Conservation (phyloP, 2,113 vertebrate genomes). For the Dasyprocta punctata region DNA sequence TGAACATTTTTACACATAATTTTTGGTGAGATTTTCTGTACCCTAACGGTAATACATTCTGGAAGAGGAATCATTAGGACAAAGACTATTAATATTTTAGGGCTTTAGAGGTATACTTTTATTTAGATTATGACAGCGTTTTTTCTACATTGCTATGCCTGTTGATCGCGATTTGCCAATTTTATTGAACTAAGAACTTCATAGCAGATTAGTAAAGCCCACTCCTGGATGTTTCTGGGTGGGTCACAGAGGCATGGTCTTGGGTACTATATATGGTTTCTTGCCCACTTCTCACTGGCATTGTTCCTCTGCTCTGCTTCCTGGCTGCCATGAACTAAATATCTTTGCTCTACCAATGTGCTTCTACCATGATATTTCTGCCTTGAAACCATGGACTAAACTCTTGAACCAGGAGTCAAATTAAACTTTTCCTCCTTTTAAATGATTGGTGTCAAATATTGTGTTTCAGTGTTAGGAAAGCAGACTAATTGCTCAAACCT, state of each 20-base stretch:
- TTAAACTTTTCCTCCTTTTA: not conserved
- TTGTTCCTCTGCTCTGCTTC: not conserved
- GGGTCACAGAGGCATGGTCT: not conserved
- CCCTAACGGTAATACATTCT: not conserved
- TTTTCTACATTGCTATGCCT: not conserved
- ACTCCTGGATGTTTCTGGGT: not conserved
- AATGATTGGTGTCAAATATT: not conserved
- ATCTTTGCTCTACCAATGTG: not conserved
- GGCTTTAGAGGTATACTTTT: not conserved
- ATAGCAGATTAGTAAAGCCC: not conserved
- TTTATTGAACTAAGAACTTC: not conserved
- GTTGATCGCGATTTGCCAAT: not conserved
- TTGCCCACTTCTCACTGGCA: not conserved
- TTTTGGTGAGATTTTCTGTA: not conserved
- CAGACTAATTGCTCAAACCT: not conserved
- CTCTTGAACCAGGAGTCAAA: not conserved
- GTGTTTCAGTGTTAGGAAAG: not conserved
- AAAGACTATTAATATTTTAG: not conserved
- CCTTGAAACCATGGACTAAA: not conserved
- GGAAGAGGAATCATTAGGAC: not conserved
- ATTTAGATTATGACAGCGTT: not conserved
- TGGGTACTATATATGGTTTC: not conserved
- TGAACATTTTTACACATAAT: not conserved
- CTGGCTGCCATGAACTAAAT: not conserved
- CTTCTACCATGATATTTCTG: not conserved